These are phyloP conservation scores for Tanaodytes sp. DNA, from an alignment of 2,888 invertebrate genomes.

Conservation along the genomic window DNA sequence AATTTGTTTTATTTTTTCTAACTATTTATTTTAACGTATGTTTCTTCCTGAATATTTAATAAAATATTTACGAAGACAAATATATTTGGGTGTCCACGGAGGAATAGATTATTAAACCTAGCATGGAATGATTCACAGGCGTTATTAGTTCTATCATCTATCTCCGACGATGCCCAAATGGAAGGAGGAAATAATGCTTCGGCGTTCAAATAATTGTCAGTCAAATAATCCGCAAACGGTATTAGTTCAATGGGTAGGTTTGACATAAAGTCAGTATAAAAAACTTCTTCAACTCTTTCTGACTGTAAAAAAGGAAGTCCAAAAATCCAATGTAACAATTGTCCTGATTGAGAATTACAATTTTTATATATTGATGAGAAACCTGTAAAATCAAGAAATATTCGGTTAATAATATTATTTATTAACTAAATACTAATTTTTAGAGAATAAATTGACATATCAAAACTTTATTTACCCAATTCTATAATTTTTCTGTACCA, in stretches of 20 bases:
- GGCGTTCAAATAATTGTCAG: constrained; percentile 1
- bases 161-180: constrained; percentile 2
- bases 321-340: constrained; percentile 1
- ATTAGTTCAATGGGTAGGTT: neutral
- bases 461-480: constrained; percentile 1
- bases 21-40: constrained; percentile 6
- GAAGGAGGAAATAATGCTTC: constrained; percentile 6
- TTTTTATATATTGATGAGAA: neutral
- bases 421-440: too few relatives aligned
- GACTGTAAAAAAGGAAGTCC: neutral
- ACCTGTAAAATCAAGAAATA: neutral
- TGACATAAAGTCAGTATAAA: constrained; percentile 2
- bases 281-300: neutral
- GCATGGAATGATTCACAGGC: constrained; percentile 16
- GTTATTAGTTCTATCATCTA: constrained; percentile 6
- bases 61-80: constrained; percentile 5
- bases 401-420: too few relatives aligned
- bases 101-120: neutral
- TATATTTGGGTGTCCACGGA: constrained; percentile 1
- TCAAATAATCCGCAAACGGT: constrained; percentile 9
- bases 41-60: neutral
- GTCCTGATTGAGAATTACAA: neutral
- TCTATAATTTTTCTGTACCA: neutral
- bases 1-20: too few relatives aligned
- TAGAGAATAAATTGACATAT: neutral